Evolutionary conservation across 1,140 invertebrate genomes (phyloP), one percentile per base, ranked within the genome.

Genomic region (Triops longicaudatus): DNA sequence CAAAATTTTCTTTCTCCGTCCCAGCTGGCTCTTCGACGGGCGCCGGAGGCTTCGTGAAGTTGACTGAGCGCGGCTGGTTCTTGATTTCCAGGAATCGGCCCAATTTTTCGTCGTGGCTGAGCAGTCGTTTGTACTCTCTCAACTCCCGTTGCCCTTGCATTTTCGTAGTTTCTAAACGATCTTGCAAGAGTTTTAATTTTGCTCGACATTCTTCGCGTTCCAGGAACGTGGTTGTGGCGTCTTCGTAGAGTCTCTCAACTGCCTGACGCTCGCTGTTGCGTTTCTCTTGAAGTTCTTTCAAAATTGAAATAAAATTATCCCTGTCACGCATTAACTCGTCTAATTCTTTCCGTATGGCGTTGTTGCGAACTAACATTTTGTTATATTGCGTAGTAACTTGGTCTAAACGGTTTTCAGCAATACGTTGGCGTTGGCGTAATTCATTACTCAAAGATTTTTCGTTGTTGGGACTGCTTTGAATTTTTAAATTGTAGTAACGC

Each of bases 221-320:
- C 28, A 27, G 26, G 28, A 77, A 77, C 17, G 72, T 26, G 22
- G 76, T 12, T 27, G 76, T 77, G 22, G 63, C 43, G 72, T 77
- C 76, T 77, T 77, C 76, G 37, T 77, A 77, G 3, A 77, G 72
- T n/a, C 76, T 31, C 27, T 77, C 76, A 7, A 77, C 71, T 1
- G 72, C 12, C 6, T n/a, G 17, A 22, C 76, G 31, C 9, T 43
- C 76, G 42, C 73, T 26, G 31, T 42, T 77, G 11, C 76, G 63
- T 26, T 73, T 72, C 31, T 73, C 73, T 26, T 44, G 41, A 1
- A 77, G n/a, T 44, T 77, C 50, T 26, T 73, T 73, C n/a, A 73
- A 42, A 72, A 41, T 73, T 73, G 7, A 42, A 11, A 43, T 77
- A 27, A 77, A 77, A 12, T 73, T 37, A 41, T 72, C 71, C 37